phyloP scores from a whole-genome alignment of 2,113 vertebrate genomes.

The Scartelaos histophorus region DNA sequence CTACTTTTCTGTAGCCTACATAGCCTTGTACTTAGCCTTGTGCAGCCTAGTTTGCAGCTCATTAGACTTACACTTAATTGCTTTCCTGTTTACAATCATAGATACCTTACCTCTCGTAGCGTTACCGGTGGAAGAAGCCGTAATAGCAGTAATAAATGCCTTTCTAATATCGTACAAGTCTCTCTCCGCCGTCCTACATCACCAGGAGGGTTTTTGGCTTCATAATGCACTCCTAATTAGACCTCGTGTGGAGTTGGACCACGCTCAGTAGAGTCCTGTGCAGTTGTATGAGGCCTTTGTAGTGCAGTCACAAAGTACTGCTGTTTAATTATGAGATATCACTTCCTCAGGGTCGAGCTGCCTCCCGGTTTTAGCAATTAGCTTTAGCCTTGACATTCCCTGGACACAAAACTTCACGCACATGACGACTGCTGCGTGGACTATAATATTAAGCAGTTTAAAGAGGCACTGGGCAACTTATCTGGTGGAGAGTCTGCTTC shows the following conservation, averaged over 20 bases:
- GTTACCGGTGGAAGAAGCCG: neutral
- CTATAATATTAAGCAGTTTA: neutral
- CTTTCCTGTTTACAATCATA: neutral
- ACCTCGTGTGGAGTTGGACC: conserved; percentile 34
- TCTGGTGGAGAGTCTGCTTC: no score
- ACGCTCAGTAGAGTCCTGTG: conserved; percentile 22
- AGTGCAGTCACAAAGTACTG: conserved; percentile 21
- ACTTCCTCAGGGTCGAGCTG: conserved; percentile 30
- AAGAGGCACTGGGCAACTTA: neutral
- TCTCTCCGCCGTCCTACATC: conserved; percentile 24
- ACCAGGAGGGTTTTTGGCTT: conserved; percentile 14
- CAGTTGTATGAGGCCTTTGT: conserved; percentile 19
- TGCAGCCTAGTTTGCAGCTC: neutral
- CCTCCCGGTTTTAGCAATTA: conserved; percentile 21
- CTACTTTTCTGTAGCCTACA: neutral
- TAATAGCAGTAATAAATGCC: neutral
- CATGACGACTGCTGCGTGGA: no score
- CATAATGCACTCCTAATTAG: conserved; percentile 44
- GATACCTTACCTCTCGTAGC: neutral
- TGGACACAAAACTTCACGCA: conserved; percentile 12
- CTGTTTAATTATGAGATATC: conserved; percentile 59
- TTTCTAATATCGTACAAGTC: neutral
- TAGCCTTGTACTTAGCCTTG: neutral
- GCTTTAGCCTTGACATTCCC: conserved; percentile 21
- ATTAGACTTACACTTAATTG: neutral